These are phyloP conservation scores for Plusia festucae DNA, from an alignment of 2,888 invertebrate genomes.

Conservation along the genomic window DNA sequence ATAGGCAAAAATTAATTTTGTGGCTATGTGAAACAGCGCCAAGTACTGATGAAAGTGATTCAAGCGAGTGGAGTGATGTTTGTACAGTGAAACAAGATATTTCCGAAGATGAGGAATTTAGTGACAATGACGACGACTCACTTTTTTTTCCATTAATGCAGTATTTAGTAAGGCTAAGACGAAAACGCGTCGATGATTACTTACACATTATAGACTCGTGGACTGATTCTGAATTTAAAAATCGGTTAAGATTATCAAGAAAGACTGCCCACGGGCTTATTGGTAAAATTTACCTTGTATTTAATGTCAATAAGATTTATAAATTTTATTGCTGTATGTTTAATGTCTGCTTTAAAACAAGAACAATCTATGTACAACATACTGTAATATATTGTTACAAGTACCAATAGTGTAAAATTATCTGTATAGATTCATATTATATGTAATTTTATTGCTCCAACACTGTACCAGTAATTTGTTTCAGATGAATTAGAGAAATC, in stretches of 20 bases:
- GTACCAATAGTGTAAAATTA: too few relatives aligned
- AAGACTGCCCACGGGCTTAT: slow-evolving; percentile 71
- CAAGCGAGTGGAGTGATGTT: slow-evolving; percentile 73
- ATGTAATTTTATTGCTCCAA: too few relatives aligned
- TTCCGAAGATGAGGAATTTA: slow-evolving; percentile 64
- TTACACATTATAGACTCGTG: slow-evolving; percentile 77
- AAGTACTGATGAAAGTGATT: slow-evolving; percentile 69
- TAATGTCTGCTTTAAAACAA: too few relatives aligned
- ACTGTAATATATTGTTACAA: too few relatives aligned
- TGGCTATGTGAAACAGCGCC: slow-evolving; percentile 63
- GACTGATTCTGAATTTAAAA: slow-evolving; percentile 76
- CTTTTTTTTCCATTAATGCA: slow-evolving; percentile 78
- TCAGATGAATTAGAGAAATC: slow-evolving; percentile 78
- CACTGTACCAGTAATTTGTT: slow-evolving; percentile 52
- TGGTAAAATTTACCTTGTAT: slow-evolving; percentile 56
- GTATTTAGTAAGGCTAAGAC: slow-evolving; percentile 69
- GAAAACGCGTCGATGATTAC: slow-evolving; percentile 76
- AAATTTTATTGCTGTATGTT: too few relatives aligned
- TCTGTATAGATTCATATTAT: too few relatives aligned
- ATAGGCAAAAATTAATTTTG: slow-evolving; percentile 61
- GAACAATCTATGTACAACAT: too few relatives aligned
- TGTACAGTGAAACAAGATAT: slow-evolving; percentile 58
- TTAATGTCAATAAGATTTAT: not conserved
- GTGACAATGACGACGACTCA: slow-evolving; percentile 65
- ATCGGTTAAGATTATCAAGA: slow-evolving; percentile 71